phyloP scores from a whole-genome alignment of 2,888 invertebrate genomes.

The Tipula helvola region DNA sequence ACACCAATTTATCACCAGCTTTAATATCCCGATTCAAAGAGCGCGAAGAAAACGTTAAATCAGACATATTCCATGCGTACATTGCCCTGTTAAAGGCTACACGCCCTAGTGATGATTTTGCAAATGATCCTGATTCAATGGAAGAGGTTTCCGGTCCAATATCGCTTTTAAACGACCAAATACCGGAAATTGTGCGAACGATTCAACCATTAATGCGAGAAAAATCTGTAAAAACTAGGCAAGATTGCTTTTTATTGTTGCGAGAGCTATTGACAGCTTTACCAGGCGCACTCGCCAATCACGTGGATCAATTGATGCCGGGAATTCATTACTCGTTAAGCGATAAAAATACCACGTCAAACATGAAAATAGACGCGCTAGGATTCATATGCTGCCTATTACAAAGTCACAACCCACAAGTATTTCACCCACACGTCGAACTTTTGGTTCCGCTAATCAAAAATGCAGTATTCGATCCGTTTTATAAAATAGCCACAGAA shows the following conservation, averaged over 20 bases:
- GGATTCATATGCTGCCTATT: conserved; percentile 56
- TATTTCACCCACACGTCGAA: conserved; percentile 62
- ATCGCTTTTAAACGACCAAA: conserved; percentile 44
- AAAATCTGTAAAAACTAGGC: conserved; percentile 76
- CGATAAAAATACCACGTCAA: conserved; percentile 89
- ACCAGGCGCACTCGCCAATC: conserved; percentile 76
- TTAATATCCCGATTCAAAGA: conserved; percentile 91
- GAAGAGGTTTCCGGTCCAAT: conserved; percentile 63
- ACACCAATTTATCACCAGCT: conserved; percentile 77
- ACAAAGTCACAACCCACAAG: conserved; percentile 31
- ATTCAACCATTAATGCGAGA: conserved; percentile 76
- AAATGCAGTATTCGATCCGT: conserved; percentile 82
- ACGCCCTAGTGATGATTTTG: conserved; percentile 49
- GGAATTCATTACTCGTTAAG: conserved; percentile 81
- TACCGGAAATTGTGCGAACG: conserved; percentile 72
- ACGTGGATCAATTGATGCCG: conserved; percentile 72
- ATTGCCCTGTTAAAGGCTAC: conserved; percentile 87
- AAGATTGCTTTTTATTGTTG: conserved; percentile 81
- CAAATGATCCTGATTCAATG: conserved; percentile 56
- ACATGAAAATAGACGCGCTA: conserved; percentile 95
- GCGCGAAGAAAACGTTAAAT: conserved; percentile 97
- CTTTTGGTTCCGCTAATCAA: conserved; percentile 75
- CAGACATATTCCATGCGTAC: conserved; percentile 94
- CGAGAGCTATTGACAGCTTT: conserved; percentile 81
- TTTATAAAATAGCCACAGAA: conserved; percentile 98